Evolutionary conservation across 2,113 vertebrate genomes (phyloP).

Genomic region (Urocolius indicus): DNA sequence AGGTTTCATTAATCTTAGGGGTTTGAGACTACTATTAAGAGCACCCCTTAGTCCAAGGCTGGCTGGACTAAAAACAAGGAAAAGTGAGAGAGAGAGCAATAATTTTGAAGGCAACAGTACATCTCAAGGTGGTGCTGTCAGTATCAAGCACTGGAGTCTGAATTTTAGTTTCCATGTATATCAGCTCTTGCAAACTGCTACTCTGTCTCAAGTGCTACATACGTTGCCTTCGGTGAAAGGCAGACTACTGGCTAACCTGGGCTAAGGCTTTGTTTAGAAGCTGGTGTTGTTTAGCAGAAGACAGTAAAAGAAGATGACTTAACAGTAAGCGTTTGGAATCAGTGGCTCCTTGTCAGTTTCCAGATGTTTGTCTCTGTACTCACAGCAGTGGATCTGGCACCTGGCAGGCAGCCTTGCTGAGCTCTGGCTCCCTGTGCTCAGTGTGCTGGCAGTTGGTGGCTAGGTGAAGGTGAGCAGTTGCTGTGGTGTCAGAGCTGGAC

Average conservation of each 20-base stretch:
- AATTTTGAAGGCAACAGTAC: fast-evolving
- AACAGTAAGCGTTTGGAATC: background rate
- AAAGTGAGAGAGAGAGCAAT: background rate
- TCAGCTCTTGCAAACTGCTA: background rate
- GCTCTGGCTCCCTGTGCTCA: background rate
- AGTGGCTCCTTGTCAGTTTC: background rate
- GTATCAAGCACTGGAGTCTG: background rate
- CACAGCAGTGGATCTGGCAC: background rate
- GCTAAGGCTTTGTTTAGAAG: background rate
- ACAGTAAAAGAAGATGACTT: background rate
- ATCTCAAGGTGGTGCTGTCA: background rate
- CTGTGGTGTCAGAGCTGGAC: background rate
- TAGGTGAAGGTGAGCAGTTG: background rate
- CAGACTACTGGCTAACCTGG: background rate
- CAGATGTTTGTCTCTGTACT: slow-evolving; percentile 6
- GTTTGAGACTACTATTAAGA: background rate
- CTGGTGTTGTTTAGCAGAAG: background rate
- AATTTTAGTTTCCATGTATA: background rate
- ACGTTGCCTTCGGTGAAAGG: background rate
- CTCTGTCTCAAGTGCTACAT: background rate
- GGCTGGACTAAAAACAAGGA: background rate
- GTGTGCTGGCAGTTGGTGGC: fast-evolving
- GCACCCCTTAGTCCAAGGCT: background rate
- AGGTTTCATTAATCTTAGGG: background rate
- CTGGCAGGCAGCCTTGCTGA: background rate